Base-by-base conservation (phyloP, 2,113 vertebrate genomes). In the Callospermophilus lateralis region DNA sequence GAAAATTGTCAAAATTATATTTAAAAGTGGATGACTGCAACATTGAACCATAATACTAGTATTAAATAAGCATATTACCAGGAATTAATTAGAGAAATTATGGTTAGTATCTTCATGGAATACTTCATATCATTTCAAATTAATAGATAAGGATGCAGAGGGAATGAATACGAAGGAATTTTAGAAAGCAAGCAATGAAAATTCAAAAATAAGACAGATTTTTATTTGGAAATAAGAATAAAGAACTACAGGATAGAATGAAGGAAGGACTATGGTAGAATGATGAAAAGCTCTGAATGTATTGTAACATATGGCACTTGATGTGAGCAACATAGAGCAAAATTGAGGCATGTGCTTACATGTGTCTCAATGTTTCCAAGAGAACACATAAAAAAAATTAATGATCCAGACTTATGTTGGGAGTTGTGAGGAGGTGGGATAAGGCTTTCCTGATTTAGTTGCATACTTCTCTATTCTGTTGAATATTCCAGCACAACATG, bases 11-110 rank as follows among this genome's bases (percentile, higher is more conserved):
- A 61, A 16, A 24, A 3, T 39, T 39, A 81, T 61, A 28, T 42
- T 63, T 28, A 24, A 61, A 32, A 61, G 22, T 30, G 24, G n/a
- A 26, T 39, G 3, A 61, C 13, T 81, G 13, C 26, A 48, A 19
- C n/a, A 28, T 39, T 7, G 8, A 72, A 37, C 12, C 45, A 26
- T 15, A 58, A 5, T 4, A 61, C 8, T 6, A 22, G 16, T 16
- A 24, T 48, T 63, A 13, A 22, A 0, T 1, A 55, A 83, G 4
- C 32, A 11, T 55, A 17, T 8, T 48, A 15, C 34, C 3, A 42
- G 3, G 3, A 0, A 0, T 10, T 22, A 37, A 28, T 72, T 32
- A 73, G 72, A 79, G 19, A 68, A 83, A n/a, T 11, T 51, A 51
- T 2, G 12, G 12, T 51, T 13, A 51, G 48, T 51, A 51, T 3